A percentile compares a stretch with the other conserved stretches of the same genome.
Conservation (phyloP, 1,140 invertebrate genomes). For the Scaptomyza hsui region DNA sequence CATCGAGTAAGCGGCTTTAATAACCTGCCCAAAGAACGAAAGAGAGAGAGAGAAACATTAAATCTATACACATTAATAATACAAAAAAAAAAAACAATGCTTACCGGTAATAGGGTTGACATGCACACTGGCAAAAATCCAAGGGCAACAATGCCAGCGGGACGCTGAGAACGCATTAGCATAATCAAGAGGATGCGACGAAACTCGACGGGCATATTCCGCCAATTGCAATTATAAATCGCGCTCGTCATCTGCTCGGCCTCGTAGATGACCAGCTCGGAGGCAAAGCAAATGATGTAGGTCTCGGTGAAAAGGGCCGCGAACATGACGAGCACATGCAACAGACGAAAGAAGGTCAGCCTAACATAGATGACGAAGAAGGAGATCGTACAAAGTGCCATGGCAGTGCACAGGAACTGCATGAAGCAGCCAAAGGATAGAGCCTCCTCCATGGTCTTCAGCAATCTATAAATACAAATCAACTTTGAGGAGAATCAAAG, state of each 20-base stretch:
- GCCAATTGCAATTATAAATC: constrained; percentile 68
- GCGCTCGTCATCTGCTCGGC: constrained; percentile 40
- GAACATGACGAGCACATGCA: constrained; percentile 41
- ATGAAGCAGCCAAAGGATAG: constrained; percentile 54
- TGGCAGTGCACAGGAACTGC: constrained; percentile 63
- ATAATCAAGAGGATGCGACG: constrained; percentile 50
- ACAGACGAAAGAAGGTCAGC: constrained; percentile 18
- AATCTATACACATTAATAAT: too few relatives aligned
- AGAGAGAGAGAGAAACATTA: background rate
- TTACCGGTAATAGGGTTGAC: constrained; percentile 51
- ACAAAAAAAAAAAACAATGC: too few relatives aligned
- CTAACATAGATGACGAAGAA: constrained; percentile 49
- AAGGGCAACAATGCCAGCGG: constrained; percentile 40
- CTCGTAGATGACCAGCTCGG: constrained; percentile 47
- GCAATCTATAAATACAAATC: constrained; percentile 36
- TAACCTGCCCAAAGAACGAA: constrained; percentile 40
- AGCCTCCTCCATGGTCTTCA: constrained; percentile 18
- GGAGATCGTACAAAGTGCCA: constrained; percentile 42
- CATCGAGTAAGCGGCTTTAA: constrained; percentile 61
- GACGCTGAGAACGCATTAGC: constrained; percentile 53
- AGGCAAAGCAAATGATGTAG: constrained; percentile 58
- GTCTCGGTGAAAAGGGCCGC: constrained; percentile 46
- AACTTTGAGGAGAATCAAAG: too few relatives aligned
- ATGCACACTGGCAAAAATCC: constrained; percentile 55
- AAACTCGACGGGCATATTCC: constrained; percentile 48